Conservation (phyloP, 2,113 vertebrate genomes). For the Pseudorectes ferrugineus region DNA sequence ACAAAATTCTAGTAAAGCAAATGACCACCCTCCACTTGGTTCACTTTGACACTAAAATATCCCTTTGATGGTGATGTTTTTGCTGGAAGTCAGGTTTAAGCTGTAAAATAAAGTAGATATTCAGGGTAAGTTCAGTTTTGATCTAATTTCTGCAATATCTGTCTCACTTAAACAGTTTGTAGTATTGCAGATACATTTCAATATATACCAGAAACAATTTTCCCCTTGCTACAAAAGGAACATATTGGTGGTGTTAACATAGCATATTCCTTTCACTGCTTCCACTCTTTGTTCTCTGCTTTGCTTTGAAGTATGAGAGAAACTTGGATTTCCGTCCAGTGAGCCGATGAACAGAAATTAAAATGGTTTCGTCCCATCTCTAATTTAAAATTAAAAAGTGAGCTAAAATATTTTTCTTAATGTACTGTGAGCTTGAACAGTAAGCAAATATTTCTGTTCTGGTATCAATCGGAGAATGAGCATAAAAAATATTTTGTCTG, state of each 20-base stretch:
- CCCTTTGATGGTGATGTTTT: neutral
- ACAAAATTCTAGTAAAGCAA: neutral
- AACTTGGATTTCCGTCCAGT: neutral
- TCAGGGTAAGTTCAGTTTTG: neutral
- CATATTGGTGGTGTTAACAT: neutral
- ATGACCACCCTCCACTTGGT: neutral
- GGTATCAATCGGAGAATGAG: neutral
- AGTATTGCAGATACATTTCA: neutral
- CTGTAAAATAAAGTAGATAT: neutral
- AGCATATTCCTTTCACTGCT: neutral
- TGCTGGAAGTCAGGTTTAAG: neutral
- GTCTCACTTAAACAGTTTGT: neutral
- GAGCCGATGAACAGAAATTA: neutral
- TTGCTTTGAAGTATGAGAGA: neutral
- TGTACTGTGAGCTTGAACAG: neutral
- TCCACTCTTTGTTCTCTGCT: neutral
- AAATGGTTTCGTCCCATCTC: neutral
- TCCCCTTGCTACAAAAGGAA: neutral
- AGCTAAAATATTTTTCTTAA: neutral
- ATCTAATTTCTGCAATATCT: neutral
- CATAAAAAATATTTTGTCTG: neutral
- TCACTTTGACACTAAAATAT: neutral
- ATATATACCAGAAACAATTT: neutral
- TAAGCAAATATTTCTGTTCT: neutral
- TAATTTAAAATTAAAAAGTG: neutral